phyloP scores from a whole-genome alignment of 2,888 invertebrate species.

The Xestoiulus laeticollis region DNA sequence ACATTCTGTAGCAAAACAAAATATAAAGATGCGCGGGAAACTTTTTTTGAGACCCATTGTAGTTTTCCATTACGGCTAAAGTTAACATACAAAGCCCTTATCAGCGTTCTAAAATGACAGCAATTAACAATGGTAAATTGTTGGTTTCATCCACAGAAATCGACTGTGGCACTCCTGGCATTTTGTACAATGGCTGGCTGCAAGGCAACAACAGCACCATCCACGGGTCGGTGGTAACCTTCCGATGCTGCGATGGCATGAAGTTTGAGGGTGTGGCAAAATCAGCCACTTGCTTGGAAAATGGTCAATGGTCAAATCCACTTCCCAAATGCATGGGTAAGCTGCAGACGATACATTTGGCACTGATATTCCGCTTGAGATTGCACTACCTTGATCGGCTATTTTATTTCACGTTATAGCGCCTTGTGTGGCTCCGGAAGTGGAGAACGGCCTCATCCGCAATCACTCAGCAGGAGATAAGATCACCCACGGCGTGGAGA shows the following conservation, averaged over 20 bases:
- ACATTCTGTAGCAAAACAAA: not conserved
- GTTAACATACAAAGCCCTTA: not conserved
- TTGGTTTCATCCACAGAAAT: constrained; percentile 75
- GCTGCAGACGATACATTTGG: not conserved
- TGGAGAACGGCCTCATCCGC: constrained; percentile 65
- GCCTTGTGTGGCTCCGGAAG: constrained; percentile 90
- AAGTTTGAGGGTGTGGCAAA: constrained; percentile 86
- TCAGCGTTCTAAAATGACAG: not conserved
- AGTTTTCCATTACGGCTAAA: not conserved
- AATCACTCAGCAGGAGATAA: constrained; percentile 61
- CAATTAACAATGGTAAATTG: not conserved
- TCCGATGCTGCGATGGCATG: constrained; percentile 92
- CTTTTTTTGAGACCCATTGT: not conserved
- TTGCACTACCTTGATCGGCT: not conserved
- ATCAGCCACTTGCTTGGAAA: constrained; percentile 86
- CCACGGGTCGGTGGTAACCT: constrained; percentile 89
- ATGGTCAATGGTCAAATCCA: constrained; percentile 94
- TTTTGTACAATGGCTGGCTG: constrained; percentile 93
- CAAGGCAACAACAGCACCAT: constrained; percentile 78
- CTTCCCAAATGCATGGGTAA: constrained; percentile 88
- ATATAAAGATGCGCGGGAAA: not conserved
- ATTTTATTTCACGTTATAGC: constrained; percentile 68
- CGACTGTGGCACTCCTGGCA: constrained; percentile 93
- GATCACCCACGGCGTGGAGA: constrained; percentile 76
- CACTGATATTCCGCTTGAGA: not conserved